These are phyloP conservation scores for Magallana ariakensis DNA, from an alignment of 1,140 invertebrate species.

Conservation along the genomic window DNA sequence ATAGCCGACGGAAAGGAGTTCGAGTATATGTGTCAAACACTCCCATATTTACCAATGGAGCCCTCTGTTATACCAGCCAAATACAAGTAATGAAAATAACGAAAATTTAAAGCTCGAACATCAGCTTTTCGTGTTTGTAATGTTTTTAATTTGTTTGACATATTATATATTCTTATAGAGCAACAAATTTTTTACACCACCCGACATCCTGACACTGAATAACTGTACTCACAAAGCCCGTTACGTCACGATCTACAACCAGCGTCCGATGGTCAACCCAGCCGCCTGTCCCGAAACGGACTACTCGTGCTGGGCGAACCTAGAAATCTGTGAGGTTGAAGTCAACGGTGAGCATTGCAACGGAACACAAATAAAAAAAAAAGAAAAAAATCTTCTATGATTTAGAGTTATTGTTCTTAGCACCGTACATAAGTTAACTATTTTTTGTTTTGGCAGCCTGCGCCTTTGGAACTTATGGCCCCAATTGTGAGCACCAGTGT, in stretches of 20 bases:
- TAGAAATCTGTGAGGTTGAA: slow-evolving; percentile 65
- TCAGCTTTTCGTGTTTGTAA: too few relatives aligned
- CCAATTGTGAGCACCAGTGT: slow-evolving; percentile 61
- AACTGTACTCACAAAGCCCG: slow-evolving; percentile 55
- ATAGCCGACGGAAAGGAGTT: slow-evolving; percentile 53
- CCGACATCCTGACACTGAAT: slow-evolving; percentile 43
- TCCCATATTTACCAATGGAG: slow-evolving; percentile 55
- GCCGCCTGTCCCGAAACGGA: slow-evolving; percentile 56
- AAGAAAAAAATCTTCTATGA: too few relatives aligned
- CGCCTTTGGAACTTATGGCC: slow-evolving; percentile 65
- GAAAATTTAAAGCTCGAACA: too few relatives aligned
- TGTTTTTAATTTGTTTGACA: background rate
- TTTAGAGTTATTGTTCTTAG: background rate
- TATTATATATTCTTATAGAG: slow-evolving; percentile 42
- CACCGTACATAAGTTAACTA: background rate
- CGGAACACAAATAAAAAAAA: too few relatives aligned
- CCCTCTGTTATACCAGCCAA: slow-evolving; percentile 61
- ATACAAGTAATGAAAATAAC: slow-evolving; percentile 39
- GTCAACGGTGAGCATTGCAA: slow-evolving; percentile 56
- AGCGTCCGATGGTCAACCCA: slow-evolving; percentile 53
- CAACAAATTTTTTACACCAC: slow-evolving; percentile 44
- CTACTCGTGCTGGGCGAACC: slow-evolving; percentile 67
- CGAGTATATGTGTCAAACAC: slow-evolving; percentile 60
- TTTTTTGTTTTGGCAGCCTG: slow-evolving; percentile 59
- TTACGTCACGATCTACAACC: slow-evolving; percentile 58